Conservation (phyloP, 2,888 invertebrate species). For the Podotricha telesiphe region DNA sequence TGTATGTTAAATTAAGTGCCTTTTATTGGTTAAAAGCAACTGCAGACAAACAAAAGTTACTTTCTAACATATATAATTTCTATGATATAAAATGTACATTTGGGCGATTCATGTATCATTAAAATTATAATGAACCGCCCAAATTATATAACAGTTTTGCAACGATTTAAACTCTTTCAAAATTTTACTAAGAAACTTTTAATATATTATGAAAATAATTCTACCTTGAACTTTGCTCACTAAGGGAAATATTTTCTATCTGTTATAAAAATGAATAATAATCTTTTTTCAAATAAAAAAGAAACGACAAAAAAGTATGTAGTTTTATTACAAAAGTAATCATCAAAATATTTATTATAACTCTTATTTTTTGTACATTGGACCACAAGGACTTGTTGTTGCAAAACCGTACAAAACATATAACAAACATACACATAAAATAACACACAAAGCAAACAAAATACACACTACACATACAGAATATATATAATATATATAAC, state of each 20-base stretch:
- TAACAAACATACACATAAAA: slow-evolving; percentile 17
- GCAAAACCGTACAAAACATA: slow-evolving; percentile 16
- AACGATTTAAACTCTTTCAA: neutral
- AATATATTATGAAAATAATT: neutral
- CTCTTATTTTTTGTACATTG: neutral
- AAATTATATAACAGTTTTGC: slow-evolving; percentile 2
- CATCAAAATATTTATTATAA: neutral
- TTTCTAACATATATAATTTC: neutral
- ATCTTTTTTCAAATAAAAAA: too few relatives aligned
- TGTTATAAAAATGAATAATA: too few relatives aligned
- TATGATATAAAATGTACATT: neutral
- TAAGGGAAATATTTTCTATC: neutral
- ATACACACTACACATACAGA: slow-evolving; percentile 1
- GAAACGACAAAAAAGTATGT: neutral
- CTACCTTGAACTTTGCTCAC: slow-evolving; percentile 1
- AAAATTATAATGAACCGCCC: neutral
- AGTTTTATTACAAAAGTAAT: neutral
- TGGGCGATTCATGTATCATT: neutral
- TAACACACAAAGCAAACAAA: slow-evolving; percentile 17
- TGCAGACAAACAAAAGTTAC: slow-evolving; percentile 2
- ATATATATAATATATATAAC: slow-evolving; percentile 11
- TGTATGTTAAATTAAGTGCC: slow-evolving; percentile 8
- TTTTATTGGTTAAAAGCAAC: neutral
- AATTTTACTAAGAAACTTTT: neutral
- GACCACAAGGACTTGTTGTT: neutral